Evolutionary conservation across 2,113 vertebrate species (phyloP), one percentile per base, ranked within the genome.

Genomic region (Elgaria multicarinata): DNA sequence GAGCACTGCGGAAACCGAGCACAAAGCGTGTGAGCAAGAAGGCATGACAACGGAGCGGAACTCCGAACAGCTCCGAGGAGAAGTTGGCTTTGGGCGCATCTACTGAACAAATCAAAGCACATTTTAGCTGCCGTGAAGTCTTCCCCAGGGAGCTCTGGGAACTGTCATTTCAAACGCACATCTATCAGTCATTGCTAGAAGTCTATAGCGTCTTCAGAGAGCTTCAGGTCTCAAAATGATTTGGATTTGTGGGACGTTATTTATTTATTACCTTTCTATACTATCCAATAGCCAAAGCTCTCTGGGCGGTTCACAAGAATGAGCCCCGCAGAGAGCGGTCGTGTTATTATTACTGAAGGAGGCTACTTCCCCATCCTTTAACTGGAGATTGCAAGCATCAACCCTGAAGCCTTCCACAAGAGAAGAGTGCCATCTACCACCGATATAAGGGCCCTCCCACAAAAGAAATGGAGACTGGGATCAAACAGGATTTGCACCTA

Each of bases 1-100:
- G 98, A 2, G 95, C 96, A 93, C 99, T 99, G 93, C 6, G 67
- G 77, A 88, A 26, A 55, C 4, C 39, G 42, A 16, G 9, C 72
- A 58, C 0, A 6, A 10, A 1, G 58, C 76, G 71, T 0, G 0
- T 1, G 18, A 66, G 16, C 39, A 10, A 36, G 28, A 46, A 46
- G 69, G 26, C 6, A n/a, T 46, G 6, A 62, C 2, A 18, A 46
- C 6, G n/a, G 31, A 28, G 6, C 28, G 44, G 28, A 33, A 4
- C 14, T 33, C 9, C 77, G 42, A 33, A 44, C 8, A 10, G 67
- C 33, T 36, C n/a, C n/a, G 18, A 36, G 20, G 8, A 71, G 3
- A 33, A 44, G 13, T 14, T 2, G 3, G 33, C 58, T 83, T 46
- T 44, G 62, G 58, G 39, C n/a, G 44, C 22, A 39, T 5, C 14